Evolutionary conservation across 2,113 vertebrate genomes (phyloP), one percentile per base, ranked within the genome.

Genomic region (Muntiacus muntjak): DNA sequence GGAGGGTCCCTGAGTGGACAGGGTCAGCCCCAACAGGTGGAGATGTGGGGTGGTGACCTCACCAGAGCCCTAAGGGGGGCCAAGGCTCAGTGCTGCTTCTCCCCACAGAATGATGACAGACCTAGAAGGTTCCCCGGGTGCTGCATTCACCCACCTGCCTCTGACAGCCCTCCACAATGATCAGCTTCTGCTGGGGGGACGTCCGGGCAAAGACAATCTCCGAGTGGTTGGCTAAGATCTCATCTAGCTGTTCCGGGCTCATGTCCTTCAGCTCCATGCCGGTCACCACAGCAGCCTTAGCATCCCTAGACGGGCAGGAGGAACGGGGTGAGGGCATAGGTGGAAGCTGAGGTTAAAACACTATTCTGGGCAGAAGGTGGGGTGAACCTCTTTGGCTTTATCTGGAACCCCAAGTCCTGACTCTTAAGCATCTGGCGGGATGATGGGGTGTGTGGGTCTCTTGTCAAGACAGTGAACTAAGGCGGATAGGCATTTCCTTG

Each of bases 141-240:
- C 58, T 52, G 40, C 9, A 13, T 25, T 90, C 28, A 74, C 98
- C 84, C 62, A 99, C 99, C 99, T 99, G 99, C 87, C 99, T 98
- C 95, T 99, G 99, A 36, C 99, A 99, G 89, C 99, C 99, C 83
- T 99, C 99, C 40, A 99, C 99, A 0, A 99, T 99, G 30, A 99
- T 98, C 74, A 99, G 96, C 82, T 99, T 99, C 96, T 99, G 99
- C 43, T 99, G 99, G 6, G 99, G 99, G 0, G 99, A 99, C 0
- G 99, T 99, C 33, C 99, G 98, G 8, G 99, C 99, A 50, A 99
- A 99, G 62, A 99, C 99, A 0, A 99, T 99, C 97, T 99, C 99
- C 0, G 98, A 79, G 82, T 99, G 99, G 87, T 98, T 95, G 7
- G 95, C 11, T 86, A 99, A 40, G 96, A 99, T 96, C 2, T 99